Evolutionary conservation across 2,888 invertebrate genomes (phyloP), one percentile per base, ranked within the genome.

Genomic region (Cataglyphis livida): DNA sequence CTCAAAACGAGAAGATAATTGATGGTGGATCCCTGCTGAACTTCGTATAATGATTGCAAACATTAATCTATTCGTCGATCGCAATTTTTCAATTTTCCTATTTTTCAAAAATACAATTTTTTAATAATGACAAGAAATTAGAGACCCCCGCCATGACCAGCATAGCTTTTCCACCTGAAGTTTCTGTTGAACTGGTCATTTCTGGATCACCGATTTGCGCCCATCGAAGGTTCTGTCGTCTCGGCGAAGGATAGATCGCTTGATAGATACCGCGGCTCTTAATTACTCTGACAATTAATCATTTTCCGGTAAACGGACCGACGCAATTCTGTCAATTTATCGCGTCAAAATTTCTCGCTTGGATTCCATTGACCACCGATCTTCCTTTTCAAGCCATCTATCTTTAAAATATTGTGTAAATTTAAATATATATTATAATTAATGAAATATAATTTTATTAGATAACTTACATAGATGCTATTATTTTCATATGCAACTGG

Each of bases 201-300:
- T 44, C 61, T 5, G 25, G 3, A 48, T 18, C 44, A 59, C 59
- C 57, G 44, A 54, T 32, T 66, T 68, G 66, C 25, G 21, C 21
- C n/a, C 32, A 32, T 78, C 41, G 25, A 44, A 59, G 25, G 44
- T 35, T 59, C 61, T 59, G 59, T 59, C 44, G 25, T 44, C 25
- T 32, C 71, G 68, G n/a, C 41, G 71, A 59, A 78, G 44, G 44
- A 71, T n/a, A n/a, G n/a, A n/a, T n/a, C 59, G 21, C 44, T 71
- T 35, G 25, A 44, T 59, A 75, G 75, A 75, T 59, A 71, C 28
- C 59, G 44, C 71, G 44, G 32, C 59, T 18, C 78, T 79, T 79
- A 79, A 79, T 79, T 79, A 79, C 71, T 18, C 48, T 35, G 78
- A 79, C 78, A 79, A 79, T 79, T 79, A 79, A 79, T 79, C 78